Percentiles rank a stretch among this genome's conserved stretches.
Evolutionary conservation across 2,888 invertebrate species (phyloP).

Genomic region (Drosophila affinis): DNA sequence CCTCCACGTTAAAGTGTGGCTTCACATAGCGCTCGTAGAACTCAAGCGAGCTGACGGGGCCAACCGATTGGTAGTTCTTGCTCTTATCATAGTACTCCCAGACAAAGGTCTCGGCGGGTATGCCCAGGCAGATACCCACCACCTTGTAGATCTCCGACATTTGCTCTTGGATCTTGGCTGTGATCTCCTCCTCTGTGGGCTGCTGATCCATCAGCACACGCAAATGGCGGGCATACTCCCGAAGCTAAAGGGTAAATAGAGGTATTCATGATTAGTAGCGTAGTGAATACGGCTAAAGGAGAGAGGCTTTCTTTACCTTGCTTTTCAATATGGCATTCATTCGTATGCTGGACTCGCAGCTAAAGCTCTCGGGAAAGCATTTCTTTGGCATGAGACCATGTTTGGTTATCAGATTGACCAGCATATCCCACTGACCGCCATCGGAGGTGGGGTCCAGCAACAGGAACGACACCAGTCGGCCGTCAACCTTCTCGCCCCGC

Average conservation of each 20-base stretch:
- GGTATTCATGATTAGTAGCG: slow-evolving; percentile 2
- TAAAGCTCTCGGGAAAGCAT: slow-evolving; percentile 93
- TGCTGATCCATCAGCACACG: slow-evolving; percentile 87
- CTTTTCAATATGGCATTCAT: slow-evolving; percentile 92
- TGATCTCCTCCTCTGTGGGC: slow-evolving; percentile 87
- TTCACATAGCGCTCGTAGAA: slow-evolving; percentile 92
- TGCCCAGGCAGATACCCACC: slow-evolving; percentile 92
- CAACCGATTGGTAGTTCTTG: slow-evolving; percentile 89
- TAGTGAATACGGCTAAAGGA: neutral
- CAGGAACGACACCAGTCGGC: slow-evolving; percentile 91
- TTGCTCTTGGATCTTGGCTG: slow-evolving; percentile 87
- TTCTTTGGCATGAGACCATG: slow-evolving; percentile 95
- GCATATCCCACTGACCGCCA: slow-evolving; percentile 97
- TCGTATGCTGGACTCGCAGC: slow-evolving; percentile 89
- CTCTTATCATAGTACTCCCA: slow-evolving; percentile 94
- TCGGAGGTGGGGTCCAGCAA: slow-evolving; percentile 91
- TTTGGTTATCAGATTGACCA: slow-evolving; percentile 93
- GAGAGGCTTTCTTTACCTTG: slow-evolving; percentile 86
- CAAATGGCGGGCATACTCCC: slow-evolving; percentile 91
- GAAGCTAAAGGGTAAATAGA: slow-evolving; percentile 85
- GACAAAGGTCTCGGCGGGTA: slow-evolving; percentile 90
- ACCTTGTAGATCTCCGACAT: slow-evolving; percentile 91
- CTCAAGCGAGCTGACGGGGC: slow-evolving; percentile 90
- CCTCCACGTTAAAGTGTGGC: slow-evolving; percentile 90
- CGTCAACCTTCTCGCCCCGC: slow-evolving; percentile 89